Evolutionary conservation across 2,888 invertebrate species (phyloP), one percentile per base, ranked within the genome.

Genomic region (Rotaria socialis): DNA sequence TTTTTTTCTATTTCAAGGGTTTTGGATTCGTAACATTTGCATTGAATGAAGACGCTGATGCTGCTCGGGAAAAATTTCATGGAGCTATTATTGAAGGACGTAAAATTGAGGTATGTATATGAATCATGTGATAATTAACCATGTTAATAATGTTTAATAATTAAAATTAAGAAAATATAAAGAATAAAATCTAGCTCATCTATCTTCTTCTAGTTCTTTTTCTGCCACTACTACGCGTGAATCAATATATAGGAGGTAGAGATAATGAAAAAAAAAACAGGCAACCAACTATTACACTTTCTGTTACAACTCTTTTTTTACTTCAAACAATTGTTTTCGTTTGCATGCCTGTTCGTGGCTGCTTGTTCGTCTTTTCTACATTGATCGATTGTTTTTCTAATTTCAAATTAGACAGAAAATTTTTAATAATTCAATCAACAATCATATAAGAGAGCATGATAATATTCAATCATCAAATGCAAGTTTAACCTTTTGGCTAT

Each of bases 1-100:
- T 1, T 35, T 35, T 41, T 74, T 19, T 74, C 41, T 24, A 24
- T 80, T 67, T 41, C 98, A 67, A 80, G 98, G 99, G 99, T 94
- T 99, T 99, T 95, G 98, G 98, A 95, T 99, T 99, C 96, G 98
- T 99, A 95, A 99, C 98, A 94, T 99, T 99, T 96, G 97, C 97
- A 95, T 96, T 96, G 95, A 96, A 96, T 94, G 95, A 95, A 94
- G 98, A 99, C 94, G 98, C 98, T 94, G 98, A 98, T 94, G 95
- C 96, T 94, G 98, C 99, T 95, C 96, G 98, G 94, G 97, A 97
- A 94, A 96, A 97, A 94, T 96, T 99, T 94, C 97, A 99, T 95
- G 97, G 97, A 95, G 96, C 97, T 94, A 96, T 97, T 95, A 97
- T 98, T 95, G 99, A 99, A 95, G 98, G 98, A 94, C 95, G 99